These are phyloP conservation scores for Anoplophora glabripennis DNA, from an alignment of 1,140 invertebrate genomes.

Conservation along the genomic window DNA sequence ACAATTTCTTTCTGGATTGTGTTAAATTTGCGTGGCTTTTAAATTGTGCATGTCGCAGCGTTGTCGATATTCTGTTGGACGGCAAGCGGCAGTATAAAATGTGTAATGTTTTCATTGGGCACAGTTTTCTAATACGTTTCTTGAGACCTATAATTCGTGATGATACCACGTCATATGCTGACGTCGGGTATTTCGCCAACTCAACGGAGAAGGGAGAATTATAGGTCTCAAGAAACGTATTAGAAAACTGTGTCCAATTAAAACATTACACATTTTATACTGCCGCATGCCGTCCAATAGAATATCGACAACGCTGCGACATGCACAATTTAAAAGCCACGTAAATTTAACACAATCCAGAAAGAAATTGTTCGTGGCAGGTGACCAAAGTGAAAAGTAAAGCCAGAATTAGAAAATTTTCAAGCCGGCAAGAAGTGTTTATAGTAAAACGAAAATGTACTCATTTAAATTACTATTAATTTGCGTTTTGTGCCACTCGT, in stretches of 20 bases:
- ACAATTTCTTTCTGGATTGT: background rate
- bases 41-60: slow-evolving; percentile 16
- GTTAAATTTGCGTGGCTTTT: slow-evolving; percentile 12
- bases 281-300: slow-evolving; percentile 6
- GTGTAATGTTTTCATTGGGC: too few relatives aligned
- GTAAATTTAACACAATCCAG: background rate
- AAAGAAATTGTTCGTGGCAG: slow-evolving; percentile 4
- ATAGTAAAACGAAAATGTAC: slow-evolving; percentile 20
- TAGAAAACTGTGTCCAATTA: too few relatives aligned
- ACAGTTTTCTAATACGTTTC: too few relatives aligned
- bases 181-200: too few relatives aligned
- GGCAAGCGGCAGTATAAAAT: too few relatives aligned
- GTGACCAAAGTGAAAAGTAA: background rate
- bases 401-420: background rate
- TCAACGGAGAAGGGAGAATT: too few relatives aligned
- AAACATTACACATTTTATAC: too few relatives aligned
- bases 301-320: slow-evolving; percentile 10
- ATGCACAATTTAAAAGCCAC: slow-evolving; percentile 21
- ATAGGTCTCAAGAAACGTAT: too few relatives aligned
- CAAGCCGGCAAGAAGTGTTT: background rate
- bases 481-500: slow-evolving; percentile 19
- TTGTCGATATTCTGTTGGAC: slow-evolving; percentile 11
- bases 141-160: too few relatives aligned
- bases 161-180: too few relatives aligned
- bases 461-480: slow-evolving; percentile 27